Conservation (phyloP, 2,888 invertebrate genomes). For the Lycaena phlaeas region DNA sequence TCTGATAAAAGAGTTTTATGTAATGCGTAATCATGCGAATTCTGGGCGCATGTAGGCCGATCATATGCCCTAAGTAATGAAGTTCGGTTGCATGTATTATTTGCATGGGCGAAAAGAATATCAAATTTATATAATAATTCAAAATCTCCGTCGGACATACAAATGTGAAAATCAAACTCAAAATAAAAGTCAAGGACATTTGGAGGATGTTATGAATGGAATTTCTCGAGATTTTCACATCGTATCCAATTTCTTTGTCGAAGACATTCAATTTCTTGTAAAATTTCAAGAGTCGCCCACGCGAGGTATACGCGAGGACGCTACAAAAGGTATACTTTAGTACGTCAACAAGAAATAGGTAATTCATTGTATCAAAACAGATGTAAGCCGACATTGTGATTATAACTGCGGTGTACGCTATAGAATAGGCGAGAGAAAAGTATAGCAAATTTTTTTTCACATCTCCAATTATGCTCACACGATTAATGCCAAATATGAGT, state of each 20-base stretch:
- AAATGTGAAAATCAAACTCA: neutral
- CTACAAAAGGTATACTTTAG: slow-evolving; percentile 15
- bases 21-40: slow-evolving; percentile 37
- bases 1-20: slow-evolving; percentile 30
- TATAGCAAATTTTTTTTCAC: slow-evolving; percentile 9
- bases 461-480: slow-evolving; percentile 16
- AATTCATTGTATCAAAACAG: too few relatives aligned
- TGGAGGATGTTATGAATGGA: slow-evolving; percentile 2
- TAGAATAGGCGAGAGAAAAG: slow-evolving; percentile 6
- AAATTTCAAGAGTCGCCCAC: slow-evolving; percentile 15
- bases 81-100: slow-evolving; percentile 25
- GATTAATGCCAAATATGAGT: slow-evolving; percentile 18
- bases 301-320: slow-evolving; percentile 12
- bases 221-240: neutral
- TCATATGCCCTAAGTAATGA: slow-evolving; percentile 37
- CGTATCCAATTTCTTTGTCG: slow-evolving; percentile 17
- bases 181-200: neutral
- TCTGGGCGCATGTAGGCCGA: slow-evolving; percentile 35
- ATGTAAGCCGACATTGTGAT: neutral
- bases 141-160: neutral
- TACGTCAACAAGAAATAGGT: neutral
- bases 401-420: slow-evolving; percentile 6
- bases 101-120: slow-evolving; percentile 1
- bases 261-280: slow-evolving; percentile 19
- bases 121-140: neutral